Base-by-base conservation (phyloP, 2,888 invertebrate species). In the Aphrophora alni region DNA sequence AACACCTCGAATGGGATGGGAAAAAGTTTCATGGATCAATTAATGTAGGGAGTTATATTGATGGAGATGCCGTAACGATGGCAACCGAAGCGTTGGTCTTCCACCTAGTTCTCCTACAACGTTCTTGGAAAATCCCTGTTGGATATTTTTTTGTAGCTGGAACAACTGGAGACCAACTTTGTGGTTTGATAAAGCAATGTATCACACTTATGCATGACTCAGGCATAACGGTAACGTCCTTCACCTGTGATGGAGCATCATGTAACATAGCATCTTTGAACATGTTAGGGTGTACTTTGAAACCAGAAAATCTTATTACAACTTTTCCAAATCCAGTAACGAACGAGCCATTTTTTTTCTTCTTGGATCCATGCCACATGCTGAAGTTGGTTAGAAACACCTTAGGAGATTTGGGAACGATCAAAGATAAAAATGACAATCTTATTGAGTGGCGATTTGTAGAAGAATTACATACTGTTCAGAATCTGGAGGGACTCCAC, bases 291-390 rank as follows among this genome's bases (percentile, higher is more conserved):
- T 80, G 33, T 51, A n/a, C n/a, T n/a, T 28, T 38, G 26, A 25
- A 81, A 51, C 0, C n/a, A 68, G 24, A 68, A 68, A 70, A 82
- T 26, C 44, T 82, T n/a, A 33, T 70, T 25, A 70, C 75, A n/a
- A 77, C 17, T 33, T 81, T 82, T 78, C 17, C 33, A 12, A 33
- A 82, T 68, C 82, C 80, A n/a, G 75, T 70, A 24, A 72, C 73
- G 0, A 74, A 75, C 14, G 76, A 75, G 33, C 68, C 44, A 25
- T 28, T 80, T 51, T 78, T 44, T 68, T 73, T 82, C 28, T 75
- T 83, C 70, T 77, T 82, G 26, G 83, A 85, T 78, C 82, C 83
- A 38, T 78, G 81, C 75, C 83, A 83, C 72, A 83, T 83, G 82
- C 77, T 82, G 28, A 83, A 82, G 74, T 78, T 83, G 71, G 81